Percentiles rank a stretch among this genome's conserved stretches.
phyloP scores from a whole-genome alignment of 2,797 vertebrate species.

The Malurus leucopterus region DNA sequence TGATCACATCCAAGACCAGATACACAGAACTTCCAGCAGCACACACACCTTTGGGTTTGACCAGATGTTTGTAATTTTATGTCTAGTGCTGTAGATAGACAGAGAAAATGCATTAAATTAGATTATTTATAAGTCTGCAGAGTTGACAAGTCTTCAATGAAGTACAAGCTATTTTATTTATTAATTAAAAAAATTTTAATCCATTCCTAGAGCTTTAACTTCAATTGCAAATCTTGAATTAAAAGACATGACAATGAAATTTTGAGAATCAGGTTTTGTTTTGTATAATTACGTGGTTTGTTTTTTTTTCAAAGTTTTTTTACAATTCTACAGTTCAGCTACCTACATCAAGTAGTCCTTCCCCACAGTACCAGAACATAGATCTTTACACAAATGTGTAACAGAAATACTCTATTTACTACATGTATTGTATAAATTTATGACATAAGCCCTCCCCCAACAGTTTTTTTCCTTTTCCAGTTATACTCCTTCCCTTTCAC shows the following conservation, averaged over 20 bases:
- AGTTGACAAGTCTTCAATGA: not conserved
- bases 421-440: not conserved
- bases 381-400: not conserved
- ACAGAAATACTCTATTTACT: not conserved
- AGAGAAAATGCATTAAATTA: not conserved
- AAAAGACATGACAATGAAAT: not conserved
- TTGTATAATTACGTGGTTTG: not conserved
- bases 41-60: not conserved
- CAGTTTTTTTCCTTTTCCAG: not conserved
- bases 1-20: not conserved
- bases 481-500: not conserved
- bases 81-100: not conserved
- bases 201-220: not conserved
- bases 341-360: not conserved
- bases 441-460: not conserved
- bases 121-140: not conserved
- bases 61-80: not conserved
- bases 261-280: not conserved
- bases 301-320: not conserved
- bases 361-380: not conserved
- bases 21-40: not conserved
- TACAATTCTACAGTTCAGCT: not conserved
- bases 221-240: not conserved
- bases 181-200: not conserved
- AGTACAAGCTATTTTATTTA: not conserved